These are phyloP conservation scores for Drosophila bocqueti DNA, from an alignment of 1,140 invertebrate genomes.

Conservation along the genomic window DNA sequence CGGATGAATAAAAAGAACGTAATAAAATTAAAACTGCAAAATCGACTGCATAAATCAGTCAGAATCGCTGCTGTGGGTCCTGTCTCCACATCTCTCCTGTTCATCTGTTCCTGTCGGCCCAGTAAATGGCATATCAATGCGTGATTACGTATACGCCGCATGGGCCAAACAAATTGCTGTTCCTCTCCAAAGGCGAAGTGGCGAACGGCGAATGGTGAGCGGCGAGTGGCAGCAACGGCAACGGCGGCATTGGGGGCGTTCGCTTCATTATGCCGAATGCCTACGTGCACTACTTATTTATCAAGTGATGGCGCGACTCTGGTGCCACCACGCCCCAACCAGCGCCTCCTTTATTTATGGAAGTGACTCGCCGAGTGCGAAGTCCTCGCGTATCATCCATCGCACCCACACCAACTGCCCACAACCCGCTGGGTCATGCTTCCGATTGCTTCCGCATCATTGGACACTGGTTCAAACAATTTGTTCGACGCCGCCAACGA, in stretches of 20 bases:
- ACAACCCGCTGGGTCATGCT: slow-evolving; percentile 55
- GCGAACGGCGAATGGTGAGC: neutral
- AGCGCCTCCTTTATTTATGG: slow-evolving; percentile 52
- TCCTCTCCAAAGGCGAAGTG: slow-evolving; percentile 8
- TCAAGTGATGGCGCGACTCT: slow-evolving; percentile 74
- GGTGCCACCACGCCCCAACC: slow-evolving; percentile 16
- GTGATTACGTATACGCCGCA: slow-evolving; percentile 79
- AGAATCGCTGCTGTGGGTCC: slow-evolving; percentile 14
- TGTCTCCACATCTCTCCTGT: slow-evolving; percentile 1
- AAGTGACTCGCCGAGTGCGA: slow-evolving; percentile 57
- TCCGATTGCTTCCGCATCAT: slow-evolving; percentile 59
- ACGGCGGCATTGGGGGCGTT: slow-evolving; percentile 11
- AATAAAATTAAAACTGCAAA: slow-evolving; percentile 73
- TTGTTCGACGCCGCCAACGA: slow-evolving; percentile 34
- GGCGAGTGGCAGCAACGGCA: neutral
- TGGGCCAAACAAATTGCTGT: slow-evolving; percentile 58
- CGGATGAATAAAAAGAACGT: slow-evolving; percentile 41
- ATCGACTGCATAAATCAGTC: slow-evolving; percentile 72
- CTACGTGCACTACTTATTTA: slow-evolving; percentile 82
- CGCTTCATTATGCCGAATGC: slow-evolving; percentile 78
- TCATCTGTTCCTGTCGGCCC: slow-evolving; percentile 40
- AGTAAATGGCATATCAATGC: slow-evolving; percentile 81
- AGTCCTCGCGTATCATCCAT: slow-evolving; percentile 49
- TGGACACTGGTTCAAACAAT: slow-evolving; percentile 52
- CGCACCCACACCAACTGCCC: slow-evolving; percentile 33